These are phyloP conservation scores for Melanaphis sacchari DNA, from an alignment of 1,140 invertebrate species.

Conservation along the genomic window DNA sequence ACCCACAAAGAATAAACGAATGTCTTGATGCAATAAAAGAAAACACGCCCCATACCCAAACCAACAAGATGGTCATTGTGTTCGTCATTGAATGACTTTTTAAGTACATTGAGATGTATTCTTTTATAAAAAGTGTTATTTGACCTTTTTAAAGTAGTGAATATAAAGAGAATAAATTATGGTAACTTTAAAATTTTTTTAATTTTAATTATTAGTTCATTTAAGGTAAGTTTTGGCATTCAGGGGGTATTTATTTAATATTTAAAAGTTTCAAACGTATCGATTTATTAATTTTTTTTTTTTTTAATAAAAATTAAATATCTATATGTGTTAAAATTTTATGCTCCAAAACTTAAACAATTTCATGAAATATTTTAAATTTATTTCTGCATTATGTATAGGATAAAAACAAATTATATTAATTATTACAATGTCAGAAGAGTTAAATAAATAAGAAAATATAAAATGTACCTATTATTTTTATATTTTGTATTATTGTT, in stretches of 20 bases:
- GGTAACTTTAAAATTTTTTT: not conserved
- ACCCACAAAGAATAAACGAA: not conserved
- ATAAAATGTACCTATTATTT: too few relatives aligned
- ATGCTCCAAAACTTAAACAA: too few relatives aligned
- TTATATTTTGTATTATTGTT: too few relatives aligned
- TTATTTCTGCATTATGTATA: not conserved
- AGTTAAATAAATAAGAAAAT: too few relatives aligned
- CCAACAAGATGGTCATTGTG: not conserved
- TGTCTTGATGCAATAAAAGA: constrained; percentile 3
- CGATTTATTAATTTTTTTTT: not conserved
- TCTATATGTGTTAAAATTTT: too few relatives aligned
- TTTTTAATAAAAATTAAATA: too few relatives aligned
- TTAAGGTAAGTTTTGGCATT: not conserved
- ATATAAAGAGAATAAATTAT: not conserved
- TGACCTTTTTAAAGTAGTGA: not conserved
- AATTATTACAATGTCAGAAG: too few relatives aligned
- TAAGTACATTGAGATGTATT: not conserved
- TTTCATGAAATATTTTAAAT: too few relatives aligned
- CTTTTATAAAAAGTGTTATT: constrained; percentile 13
- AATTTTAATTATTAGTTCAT: not conserved
- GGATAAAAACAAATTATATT: not conserved
- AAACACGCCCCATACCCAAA: not conserved
- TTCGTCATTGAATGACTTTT: constrained; percentile 30
- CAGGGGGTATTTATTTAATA: not conserved
- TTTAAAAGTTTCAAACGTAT: not conserved